Conservation (phyloP, 2,888 invertebrate species). For the Torymus tubicola region DNA sequence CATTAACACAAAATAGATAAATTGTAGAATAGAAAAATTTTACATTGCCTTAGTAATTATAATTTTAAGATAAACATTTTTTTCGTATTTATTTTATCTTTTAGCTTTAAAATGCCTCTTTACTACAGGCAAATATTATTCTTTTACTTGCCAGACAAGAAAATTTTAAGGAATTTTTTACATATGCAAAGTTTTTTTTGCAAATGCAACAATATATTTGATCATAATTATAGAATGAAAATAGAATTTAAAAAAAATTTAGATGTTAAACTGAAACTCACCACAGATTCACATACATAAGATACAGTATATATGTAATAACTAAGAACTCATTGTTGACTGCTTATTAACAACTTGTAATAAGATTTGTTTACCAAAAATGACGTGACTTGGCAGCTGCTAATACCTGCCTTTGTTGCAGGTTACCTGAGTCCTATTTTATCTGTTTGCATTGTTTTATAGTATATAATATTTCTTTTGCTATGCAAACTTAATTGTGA, state of each 20-base stretch:
- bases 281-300: conserved; percentile 13
- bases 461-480: conserved; percentile 27
- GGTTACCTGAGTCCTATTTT: conserved; percentile 42
- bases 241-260: conserved; percentile 16
- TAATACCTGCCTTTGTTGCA: conserved; percentile 28
- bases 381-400: conserved; percentile 10
- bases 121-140: too few species aligned
- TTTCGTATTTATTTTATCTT: conserved; percentile 1
- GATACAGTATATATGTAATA: conserved; percentile 29
- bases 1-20: background rate
- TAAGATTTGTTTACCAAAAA: conserved; percentile 45
- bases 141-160: conserved; percentile 9
- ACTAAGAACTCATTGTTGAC: conserved; percentile 29
- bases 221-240: conserved; percentile 64
- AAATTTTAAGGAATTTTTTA: conserved; percentile 28
- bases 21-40: conserved; percentile 3
- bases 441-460: conserved; percentile 7
- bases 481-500: conserved; percentile 26
- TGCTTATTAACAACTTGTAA: conserved; percentile 21
- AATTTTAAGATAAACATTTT: background rate
- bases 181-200: conserved; percentile 14
- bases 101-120: background rate
- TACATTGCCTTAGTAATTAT: background rate
- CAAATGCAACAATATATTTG: conserved; percentile 62
- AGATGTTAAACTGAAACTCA: conserved; percentile 39